Conservation (phyloP, 1,140 invertebrate species). For the Megathymus violae region DNA sequence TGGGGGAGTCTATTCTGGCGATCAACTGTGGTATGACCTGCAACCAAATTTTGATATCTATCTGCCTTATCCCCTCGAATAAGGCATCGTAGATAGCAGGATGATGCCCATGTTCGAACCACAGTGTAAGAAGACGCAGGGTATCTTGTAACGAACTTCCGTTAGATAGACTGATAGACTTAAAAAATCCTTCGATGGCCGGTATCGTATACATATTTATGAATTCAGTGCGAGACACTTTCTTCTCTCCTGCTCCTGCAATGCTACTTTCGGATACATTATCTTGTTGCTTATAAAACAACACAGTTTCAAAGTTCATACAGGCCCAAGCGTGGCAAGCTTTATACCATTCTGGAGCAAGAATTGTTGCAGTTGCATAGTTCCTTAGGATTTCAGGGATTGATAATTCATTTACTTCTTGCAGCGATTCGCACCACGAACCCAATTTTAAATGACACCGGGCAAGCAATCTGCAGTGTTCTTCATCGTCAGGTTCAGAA, state of each 20-base stretch:
- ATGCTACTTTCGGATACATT: slow-evolving; percentile 60
- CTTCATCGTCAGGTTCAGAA: slow-evolving; percentile 86
- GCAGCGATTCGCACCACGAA: slow-evolving; percentile 93
- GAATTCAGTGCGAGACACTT: slow-evolving; percentile 79
- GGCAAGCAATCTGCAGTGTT: slow-evolving; percentile 89
- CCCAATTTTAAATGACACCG: slow-evolving; percentile 95
- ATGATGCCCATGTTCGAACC: slow-evolving; percentile 98
- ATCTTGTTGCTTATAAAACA: slow-evolving; percentile 93
- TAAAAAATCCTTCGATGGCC: slow-evolving; percentile 98
- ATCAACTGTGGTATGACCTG: slow-evolving; percentile 99
- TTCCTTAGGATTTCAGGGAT: slow-evolving; percentile 93
- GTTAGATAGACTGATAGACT: slow-evolving; percentile 95
- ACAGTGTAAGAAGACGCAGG: slow-evolving; percentile 94
- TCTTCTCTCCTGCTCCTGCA: slow-evolving; percentile 65
- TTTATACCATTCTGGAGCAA: slow-evolving; percentile 96
- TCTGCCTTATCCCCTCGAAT: slow-evolving; percentile 95
- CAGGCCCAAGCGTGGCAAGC: slow-evolving; percentile 99
- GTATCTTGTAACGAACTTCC: slow-evolving; percentile 99
- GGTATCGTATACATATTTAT: slow-evolving; percentile 95
- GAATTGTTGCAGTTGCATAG: slow-evolving; percentile 94
- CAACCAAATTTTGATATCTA: slow-evolving; percentile 99
- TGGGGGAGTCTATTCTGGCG: slow-evolving; percentile 97
- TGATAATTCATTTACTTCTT: slow-evolving; percentile 92
- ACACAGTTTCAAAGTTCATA: slow-evolving; percentile 98
- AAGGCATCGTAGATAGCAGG: slow-evolving; percentile 97